Conservation (phyloP, 23 tunicate species). For the Oikopleura dioica region DNA sequence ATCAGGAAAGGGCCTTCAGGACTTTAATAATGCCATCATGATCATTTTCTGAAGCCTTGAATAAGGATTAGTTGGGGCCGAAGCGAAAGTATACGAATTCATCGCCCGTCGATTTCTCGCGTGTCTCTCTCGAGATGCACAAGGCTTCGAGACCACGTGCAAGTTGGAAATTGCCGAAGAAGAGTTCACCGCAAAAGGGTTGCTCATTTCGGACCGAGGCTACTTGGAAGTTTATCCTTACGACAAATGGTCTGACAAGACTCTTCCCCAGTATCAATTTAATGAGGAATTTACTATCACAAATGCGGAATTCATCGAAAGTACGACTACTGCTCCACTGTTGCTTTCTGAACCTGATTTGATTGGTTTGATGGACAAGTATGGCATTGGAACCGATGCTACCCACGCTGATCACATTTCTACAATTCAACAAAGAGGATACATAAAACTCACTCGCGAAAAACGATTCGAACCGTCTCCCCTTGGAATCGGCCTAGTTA, state of each 20-base stretch:
- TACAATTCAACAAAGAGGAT: slow-evolving; percentile 55
- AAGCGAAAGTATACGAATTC: slow-evolving; percentile 50
- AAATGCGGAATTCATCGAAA: slow-evolving; percentile 16
- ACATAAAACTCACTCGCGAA: slow-evolving; percentile 54
- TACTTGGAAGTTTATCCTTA: too few species aligned
- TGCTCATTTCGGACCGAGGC: too few species aligned
- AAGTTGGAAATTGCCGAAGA: slow-evolving; percentile 67
- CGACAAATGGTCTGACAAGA: too few species aligned
- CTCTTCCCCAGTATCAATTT: slow-evolving; percentile 37
- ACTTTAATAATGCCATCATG: neutral
- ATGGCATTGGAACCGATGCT: slow-evolving; percentile 91
- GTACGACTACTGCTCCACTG: slow-evolving; percentile 51
- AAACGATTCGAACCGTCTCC: slow-evolving; percentile 57
- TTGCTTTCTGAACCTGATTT: slow-evolving; percentile 72
- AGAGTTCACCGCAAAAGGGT: slow-evolving; percentile 51
- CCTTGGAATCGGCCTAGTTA: slow-evolving; percentile 88
- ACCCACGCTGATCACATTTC: slow-evolving; percentile 94
- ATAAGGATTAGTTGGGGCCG: slow-evolving; percentile 32
- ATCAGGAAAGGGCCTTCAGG: neutral
- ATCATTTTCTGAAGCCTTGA: neutral
- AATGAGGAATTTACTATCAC: slow-evolving; percentile 64
- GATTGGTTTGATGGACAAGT: slow-evolving; percentile 80
- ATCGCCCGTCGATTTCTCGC: slow-evolving; percentile 70
- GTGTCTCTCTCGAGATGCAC: slow-evolving; percentile 71
- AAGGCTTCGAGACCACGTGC: slow-evolving; percentile 71